phyloP scores from a whole-genome alignment of 1,140 invertebrate genomes.

The Schlechtendalia chinensis region DNA sequence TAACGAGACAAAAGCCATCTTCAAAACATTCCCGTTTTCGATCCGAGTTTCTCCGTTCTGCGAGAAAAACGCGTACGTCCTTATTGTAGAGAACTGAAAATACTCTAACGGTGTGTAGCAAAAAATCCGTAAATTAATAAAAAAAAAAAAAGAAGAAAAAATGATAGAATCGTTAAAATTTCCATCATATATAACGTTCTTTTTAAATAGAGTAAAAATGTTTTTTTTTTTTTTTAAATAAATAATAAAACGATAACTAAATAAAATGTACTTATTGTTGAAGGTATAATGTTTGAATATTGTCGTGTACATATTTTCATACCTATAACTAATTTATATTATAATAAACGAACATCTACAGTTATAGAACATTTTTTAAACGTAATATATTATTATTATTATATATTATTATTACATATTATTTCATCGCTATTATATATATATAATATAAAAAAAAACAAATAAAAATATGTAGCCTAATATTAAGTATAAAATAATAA shows the following conservation, averaged over 20 bases:
- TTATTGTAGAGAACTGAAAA: no score
- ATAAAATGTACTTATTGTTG: slow-evolving; percentile 36
- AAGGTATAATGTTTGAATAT: slow-evolving; percentile 13
- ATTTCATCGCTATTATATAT: slow-evolving; percentile 19
- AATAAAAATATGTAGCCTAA: slow-evolving; percentile 14
- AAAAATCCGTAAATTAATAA: no score
- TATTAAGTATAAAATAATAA: slow-evolving; percentile 12
- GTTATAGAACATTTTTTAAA: slow-evolving; percentile 21
- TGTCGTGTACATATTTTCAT: slow-evolving; percentile 40
- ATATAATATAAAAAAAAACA: background rate
- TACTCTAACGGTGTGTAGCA: no score
- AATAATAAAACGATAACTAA: background rate
- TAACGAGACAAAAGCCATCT: background rate
- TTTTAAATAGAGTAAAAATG: slow-evolving; percentile 18
- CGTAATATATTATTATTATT: slow-evolving; percentile 22
- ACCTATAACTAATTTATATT: slow-evolving; percentile 7
- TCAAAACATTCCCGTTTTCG: slow-evolving; percentile 30
- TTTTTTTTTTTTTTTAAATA: background rate
- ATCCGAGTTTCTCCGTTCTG: background rate
- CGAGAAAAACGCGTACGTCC: background rate
- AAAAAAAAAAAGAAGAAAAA: no score
- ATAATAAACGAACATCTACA: slow-evolving; percentile 7
- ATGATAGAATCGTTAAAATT: no score
- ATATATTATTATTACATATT: background rate
- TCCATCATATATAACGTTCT: background rate